Base-by-base conservation (phyloP, 2,113 vertebrate species). In the Tinamus guttatus region DNA sequence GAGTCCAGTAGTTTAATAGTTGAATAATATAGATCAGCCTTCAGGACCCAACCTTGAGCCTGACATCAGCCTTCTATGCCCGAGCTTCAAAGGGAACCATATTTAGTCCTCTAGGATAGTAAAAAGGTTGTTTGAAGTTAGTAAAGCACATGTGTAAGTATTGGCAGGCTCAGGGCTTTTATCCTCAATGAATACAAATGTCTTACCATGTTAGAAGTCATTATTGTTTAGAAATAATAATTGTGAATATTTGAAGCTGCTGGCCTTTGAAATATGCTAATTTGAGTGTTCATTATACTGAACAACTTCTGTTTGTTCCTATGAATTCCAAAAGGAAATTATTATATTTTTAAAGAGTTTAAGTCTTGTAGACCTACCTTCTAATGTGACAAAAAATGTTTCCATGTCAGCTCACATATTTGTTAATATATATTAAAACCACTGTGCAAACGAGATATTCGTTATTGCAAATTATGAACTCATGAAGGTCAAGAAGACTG, bases 201-300 rank as follows among this genome's bases (percentile, higher is more conserved):
- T 87, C 81, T 89, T 85, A 65, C 86, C 65, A 40, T 52, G 78
- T 87, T 96, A 90, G 68, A 93, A 93, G 81, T 92, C 84, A 63
- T 94, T 89, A 90, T 87, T 95, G 67, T 91, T 97, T 97, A 92
- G 89, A 95, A 91, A 87, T 87, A 95, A 87, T 92, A 82, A 75
- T 91, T 85, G 58, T 85, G 91, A 89, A 89, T 87, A 87, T 81
- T 94, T 95, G 93, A 92, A 92, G 81, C 87, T 47, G 58, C 78
- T 92, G 90, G 58, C 43, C 84, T 95, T 96, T 94, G 91, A 95
- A 94, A 91, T 94, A 41, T 25, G 5, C 81, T 65, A 40, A 43
- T 81, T 89, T 82, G 65, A 85, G 67, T 87, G 54, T 73, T 94
- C 20, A 1, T 76, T 95, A 84, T 81, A 21, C 51, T 79, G 7